Conservation (phyloP, 2,113 vertebrate species). For the Forbesichthys papilliferus region DNA sequence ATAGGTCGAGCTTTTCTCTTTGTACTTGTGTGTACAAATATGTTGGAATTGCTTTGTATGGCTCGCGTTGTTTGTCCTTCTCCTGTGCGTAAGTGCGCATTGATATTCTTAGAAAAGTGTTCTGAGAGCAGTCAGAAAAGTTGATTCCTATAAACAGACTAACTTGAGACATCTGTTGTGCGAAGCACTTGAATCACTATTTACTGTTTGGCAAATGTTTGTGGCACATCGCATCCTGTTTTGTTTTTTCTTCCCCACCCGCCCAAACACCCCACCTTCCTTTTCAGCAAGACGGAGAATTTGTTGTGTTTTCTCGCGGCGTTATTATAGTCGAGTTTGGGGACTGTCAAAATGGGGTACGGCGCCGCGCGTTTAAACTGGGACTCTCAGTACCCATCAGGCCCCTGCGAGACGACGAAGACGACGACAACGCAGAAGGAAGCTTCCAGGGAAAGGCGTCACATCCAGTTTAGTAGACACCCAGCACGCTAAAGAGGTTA, state of each 20-base stretch:
- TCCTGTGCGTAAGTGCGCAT: conserved; percentile 53
- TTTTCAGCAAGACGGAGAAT: conserved; percentile 65
- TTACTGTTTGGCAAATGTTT: conserved; percentile 66
- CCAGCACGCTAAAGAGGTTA: conserved; percentile 76
- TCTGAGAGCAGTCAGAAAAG: conserved; percentile 70
- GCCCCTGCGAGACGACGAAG: conserved; percentile 60
- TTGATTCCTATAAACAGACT: conserved; percentile 74
- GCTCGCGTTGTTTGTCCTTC: conserved; percentile 65
- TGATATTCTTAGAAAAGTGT: conserved; percentile 61
- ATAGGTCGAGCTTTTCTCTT: conserved; percentile 61
- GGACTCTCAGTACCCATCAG: conserved; percentile 73
- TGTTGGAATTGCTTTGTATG: conserved; percentile 59
- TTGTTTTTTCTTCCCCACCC: conserved; percentile 24
- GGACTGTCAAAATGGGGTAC: conserved; percentile 63
- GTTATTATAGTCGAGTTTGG: conserved; percentile 56
- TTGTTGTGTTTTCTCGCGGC: conserved; percentile 63
- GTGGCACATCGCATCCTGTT: conserved; percentile 67
- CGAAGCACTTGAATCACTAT: conserved; percentile 64
- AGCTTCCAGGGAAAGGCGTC: conserved; percentile 65
- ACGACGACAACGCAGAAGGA: conserved; percentile 70
- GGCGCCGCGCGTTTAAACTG: conserved; percentile 60
- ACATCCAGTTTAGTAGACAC: conserved; percentile 73
- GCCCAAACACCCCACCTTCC: too few species aligned
- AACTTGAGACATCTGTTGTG: conserved; percentile 71
- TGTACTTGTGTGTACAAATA: conserved; percentile 70